These are phyloP conservation scores for Blera fallax DNA, from an alignment of 2,888 invertebrate species.

Conservation along the genomic window DNA sequence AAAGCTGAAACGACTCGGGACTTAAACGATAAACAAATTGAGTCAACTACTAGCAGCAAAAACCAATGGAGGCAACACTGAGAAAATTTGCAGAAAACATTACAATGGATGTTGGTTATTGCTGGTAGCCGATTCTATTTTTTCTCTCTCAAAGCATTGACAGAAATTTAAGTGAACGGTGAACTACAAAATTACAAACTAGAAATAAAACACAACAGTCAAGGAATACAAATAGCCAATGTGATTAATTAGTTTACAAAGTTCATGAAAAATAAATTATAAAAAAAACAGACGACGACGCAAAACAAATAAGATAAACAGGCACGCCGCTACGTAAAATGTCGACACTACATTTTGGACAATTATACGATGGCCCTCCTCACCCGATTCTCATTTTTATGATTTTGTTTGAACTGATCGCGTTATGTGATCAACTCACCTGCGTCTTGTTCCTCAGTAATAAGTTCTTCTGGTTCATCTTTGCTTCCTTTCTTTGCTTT, in stretches of 20 bases:
- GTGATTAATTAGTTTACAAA: conserved; percentile 57
- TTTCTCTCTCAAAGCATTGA: too few relatives aligned
- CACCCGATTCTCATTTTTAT: conserved; percentile 33
- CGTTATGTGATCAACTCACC: conserved; percentile 61
- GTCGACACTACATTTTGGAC: not conserved
- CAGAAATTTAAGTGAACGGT: not conserved
- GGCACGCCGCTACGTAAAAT: conserved; percentile 15
- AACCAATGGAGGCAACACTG: too few relatives aligned
- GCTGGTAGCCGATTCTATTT: too few relatives aligned
- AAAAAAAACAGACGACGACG: not conserved
- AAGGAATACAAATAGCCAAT: conserved; percentile 62
- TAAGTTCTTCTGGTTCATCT: conserved; percentile 34
- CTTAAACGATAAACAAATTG: not conserved
- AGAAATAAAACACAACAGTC: conserved; percentile 60
- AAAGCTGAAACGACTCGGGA: not conserved
- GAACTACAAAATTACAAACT: too few relatives aligned
- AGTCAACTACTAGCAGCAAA: not conserved
- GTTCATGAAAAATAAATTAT: conserved; percentile 30
- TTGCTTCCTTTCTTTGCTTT: conserved; percentile 71
- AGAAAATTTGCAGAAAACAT: too few relatives aligned
- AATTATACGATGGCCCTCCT: conserved; percentile 39
- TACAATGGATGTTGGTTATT: too few relatives aligned
- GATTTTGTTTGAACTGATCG: conserved; percentile 22
- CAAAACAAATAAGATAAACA: conserved; percentile 26
- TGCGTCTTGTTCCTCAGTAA: conserved; percentile 35